A percentile compares a stretch with the other conserved stretches of the same genome.
phyloP scores from a whole-genome alignment of 2,113 vertebrate genomes.

The Microcebus griseorufus region DNA sequence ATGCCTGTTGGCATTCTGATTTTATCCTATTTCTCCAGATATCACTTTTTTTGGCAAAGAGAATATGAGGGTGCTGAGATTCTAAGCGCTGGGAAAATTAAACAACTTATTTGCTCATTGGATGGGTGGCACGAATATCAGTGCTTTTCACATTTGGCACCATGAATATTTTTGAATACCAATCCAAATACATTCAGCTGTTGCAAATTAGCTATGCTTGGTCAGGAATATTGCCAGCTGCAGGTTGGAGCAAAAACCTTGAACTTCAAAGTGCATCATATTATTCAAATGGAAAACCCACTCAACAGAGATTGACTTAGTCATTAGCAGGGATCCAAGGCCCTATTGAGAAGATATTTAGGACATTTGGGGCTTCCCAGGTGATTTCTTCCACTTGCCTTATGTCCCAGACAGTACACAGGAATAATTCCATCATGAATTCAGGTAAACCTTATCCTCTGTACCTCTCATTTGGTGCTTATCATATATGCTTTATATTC shows the following conservation, averaged over 20 bases:
- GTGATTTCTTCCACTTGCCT: not conserved
- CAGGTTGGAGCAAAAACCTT: constrained; percentile 18
- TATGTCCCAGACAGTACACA: not conserved
- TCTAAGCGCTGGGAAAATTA: constrained; percentile 30
- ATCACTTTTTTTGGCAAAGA: constrained; percentile 8
- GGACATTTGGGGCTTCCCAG: not conserved
- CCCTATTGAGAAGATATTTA: not conserved
- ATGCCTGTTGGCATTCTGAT: not conserved
- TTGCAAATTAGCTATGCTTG: constrained; percentile 32
- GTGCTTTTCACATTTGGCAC: constrained; percentile 43
- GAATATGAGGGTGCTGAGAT: not conserved
- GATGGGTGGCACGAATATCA: constrained; percentile 39
- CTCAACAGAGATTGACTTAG: not conserved
- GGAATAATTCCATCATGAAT: not conserved
- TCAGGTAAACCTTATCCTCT: not conserved
- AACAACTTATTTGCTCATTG: constrained; percentile 57
- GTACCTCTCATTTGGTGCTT: not conserved
- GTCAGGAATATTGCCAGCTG: constrained; percentile 39
- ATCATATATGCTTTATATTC: not conserved
- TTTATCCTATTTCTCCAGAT: not conserved
- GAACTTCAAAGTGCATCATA: not conserved
- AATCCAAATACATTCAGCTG: constrained; percentile 58
- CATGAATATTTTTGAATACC: constrained; percentile 54
- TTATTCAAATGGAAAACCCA: constrained; percentile 38
- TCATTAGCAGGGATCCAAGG: not conserved